Conservation (phyloP, 2,113 vertebrate genomes). For the Eidolon helvum region DNA sequence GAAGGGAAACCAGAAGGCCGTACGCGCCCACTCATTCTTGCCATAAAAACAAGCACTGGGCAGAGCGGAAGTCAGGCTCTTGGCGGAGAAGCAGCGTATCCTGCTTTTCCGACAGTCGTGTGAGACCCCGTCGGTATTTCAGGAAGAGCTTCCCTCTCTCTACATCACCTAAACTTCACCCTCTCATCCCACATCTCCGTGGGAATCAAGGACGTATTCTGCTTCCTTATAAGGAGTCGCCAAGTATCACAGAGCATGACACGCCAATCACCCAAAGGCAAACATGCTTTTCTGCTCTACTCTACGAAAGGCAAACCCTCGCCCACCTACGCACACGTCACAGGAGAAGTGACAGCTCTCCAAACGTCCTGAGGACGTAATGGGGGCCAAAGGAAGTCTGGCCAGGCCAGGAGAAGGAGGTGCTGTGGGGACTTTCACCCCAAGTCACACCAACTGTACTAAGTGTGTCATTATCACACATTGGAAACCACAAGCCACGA, state of each 20-base stretch:
- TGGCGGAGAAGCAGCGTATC: background rate
- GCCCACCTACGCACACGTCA: background rate
- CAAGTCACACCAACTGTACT: background rate
- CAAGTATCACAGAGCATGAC: background rate
- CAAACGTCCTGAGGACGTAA: background rate
- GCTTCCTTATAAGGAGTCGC: background rate
- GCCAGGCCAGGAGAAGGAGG: background rate
- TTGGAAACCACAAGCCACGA: background rate
- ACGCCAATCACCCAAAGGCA: background rate
- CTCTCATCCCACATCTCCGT: background rate
- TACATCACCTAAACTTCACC: background rate
- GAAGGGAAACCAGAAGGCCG: background rate
- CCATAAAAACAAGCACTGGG: too few relatives aligned
- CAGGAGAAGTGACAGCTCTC: background rate
- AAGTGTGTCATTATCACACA: background rate
- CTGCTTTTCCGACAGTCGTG: background rate
- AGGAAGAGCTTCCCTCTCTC: background rate
- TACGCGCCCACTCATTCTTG: too few relatives aligned
- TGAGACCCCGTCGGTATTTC: background rate
- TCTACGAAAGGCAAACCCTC: background rate
- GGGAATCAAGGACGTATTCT: background rate
- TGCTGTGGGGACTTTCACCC: background rate
- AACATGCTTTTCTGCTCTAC: background rate
- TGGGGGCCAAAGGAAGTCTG: background rate
- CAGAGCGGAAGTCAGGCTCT: background rate